Conservation (phyloP, 2,113 vertebrate species). For the Carassius carassius region DNA sequence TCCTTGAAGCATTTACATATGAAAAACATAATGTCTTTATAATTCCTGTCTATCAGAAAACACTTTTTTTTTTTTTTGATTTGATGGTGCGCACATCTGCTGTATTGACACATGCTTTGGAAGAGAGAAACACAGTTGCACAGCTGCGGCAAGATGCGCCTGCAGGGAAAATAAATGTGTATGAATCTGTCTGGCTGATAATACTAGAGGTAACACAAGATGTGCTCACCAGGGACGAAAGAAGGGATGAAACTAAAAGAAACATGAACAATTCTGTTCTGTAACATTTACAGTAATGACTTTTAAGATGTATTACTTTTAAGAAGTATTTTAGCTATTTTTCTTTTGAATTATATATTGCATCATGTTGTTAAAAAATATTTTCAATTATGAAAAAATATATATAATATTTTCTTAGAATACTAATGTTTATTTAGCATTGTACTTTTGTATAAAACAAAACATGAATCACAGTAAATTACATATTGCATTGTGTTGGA, state of each 20-base stretch:
- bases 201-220: slow-evolving; percentile 13
- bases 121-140: slow-evolving; percentile 52
- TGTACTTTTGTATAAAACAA: too few relatives aligned
- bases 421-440: too few relatives aligned
- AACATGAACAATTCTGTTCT: not conserved
- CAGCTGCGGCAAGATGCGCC: not conserved
- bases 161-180: not conserved
- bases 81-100: slow-evolving; percentile 34
- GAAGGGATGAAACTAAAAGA: not conserved
- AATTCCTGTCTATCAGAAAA: slow-evolving; percentile 67
- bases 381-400: too few relatives aligned
- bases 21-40: slow-evolving; percentile 58
- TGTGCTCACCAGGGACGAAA: not conserved
- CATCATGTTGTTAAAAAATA: not conserved
- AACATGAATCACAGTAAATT: too few relatives aligned
- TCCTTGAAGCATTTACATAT: slow-evolving; percentile 8
- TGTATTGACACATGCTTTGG: slow-evolving; percentile 62
- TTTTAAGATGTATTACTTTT: not conserved
- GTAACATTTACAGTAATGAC: not conserved
- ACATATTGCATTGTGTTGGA: too few relatives aligned
- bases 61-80: slow-evolving; percentile 57
- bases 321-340: too few relatives aligned
- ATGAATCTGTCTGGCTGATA: not conserved
- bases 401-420: too few relatives aligned
- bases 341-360: not conserved